Evolutionary conservation across 2,113 vertebrate genomes (phyloP).

Genomic region (Mugil cephalus): DNA sequence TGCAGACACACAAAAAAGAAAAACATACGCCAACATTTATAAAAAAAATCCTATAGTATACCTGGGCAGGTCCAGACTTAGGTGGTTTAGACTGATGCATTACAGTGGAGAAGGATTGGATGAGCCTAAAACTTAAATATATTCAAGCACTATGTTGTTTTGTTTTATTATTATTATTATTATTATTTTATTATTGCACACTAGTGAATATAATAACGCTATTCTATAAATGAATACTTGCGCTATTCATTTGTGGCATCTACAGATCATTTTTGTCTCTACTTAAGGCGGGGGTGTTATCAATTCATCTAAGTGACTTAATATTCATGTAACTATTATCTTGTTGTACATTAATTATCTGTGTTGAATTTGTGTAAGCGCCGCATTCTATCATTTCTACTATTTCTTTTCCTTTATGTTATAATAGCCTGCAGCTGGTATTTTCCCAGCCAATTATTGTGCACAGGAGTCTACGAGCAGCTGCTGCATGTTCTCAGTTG

Average conservation of each 20-base stretch:
- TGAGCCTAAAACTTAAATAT: constrained; percentile 36
- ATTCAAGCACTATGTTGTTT: background rate
- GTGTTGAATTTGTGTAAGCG: constrained; percentile 27
- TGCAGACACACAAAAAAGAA: too few relatives aligned
- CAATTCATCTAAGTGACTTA: constrained; percentile 16
- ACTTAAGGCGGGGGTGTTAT: background rate
- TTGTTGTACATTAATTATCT: constrained; percentile 34
- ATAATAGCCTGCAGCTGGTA: constrained; percentile 2
- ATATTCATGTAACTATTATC: constrained; percentile 7
- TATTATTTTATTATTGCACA: too few relatives aligned
- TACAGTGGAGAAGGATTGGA: background rate
- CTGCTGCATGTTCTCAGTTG: constrained; percentile 37
- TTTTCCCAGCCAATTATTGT: constrained; percentile 39
- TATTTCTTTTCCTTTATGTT: constrained; percentile 3
- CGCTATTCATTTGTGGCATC: background rate
- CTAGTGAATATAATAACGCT: too few relatives aligned
- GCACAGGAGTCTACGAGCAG: constrained; percentile 43
- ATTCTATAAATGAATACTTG: constrained; percentile 14
- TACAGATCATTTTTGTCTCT: constrained; percentile 13
- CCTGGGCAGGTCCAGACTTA: constrained; percentile 1
- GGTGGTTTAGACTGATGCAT: constrained; percentile 21
- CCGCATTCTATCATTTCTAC: constrained; percentile 1
- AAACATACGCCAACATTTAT: too few relatives aligned
- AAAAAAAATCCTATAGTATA: background rate
- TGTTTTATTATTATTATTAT: too few relatives aligned